These are phyloP conservation scores for Agrotis ipsilon DNA, from an alignment of 2,888 invertebrate genomes.

Conservation along the genomic window DNA sequence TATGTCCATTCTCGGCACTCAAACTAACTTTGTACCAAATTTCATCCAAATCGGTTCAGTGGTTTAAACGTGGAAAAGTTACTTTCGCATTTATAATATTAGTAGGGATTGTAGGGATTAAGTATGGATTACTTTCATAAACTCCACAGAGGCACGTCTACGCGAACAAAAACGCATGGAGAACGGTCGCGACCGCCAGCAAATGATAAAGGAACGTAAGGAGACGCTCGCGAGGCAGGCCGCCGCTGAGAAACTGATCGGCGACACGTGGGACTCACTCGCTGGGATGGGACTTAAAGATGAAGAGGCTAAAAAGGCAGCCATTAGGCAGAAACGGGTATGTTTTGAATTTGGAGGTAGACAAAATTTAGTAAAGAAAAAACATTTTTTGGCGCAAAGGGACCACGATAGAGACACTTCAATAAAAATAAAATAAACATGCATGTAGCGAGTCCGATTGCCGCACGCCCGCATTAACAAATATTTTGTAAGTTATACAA, in stretches of 20 bases:
- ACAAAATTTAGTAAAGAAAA: background rate
- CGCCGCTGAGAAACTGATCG: conserved; percentile 69
- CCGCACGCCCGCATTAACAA: too few relatives aligned
- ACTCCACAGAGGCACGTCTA: conserved; percentile 57
- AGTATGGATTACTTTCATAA: background rate
- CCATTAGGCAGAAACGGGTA: conserved; percentile 79
- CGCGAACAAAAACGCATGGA: conserved; percentile 69
- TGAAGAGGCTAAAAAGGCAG: conserved; percentile 68
- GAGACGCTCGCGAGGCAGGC: conserved; percentile 62
- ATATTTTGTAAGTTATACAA: too few relatives aligned
- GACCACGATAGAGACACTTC: too few relatives aligned
- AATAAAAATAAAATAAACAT: too few relatives aligned
- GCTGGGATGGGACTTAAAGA: conserved; percentile 74
- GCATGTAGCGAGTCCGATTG: too few relatives aligned
- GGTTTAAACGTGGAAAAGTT: too few relatives aligned
- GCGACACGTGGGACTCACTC: conserved; percentile 81
- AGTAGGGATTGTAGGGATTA: too few relatives aligned
- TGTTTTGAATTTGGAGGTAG: background rate
- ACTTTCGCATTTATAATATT: too few relatives aligned
- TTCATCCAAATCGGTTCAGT: too few relatives aligned
- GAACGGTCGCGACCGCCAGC: conserved; percentile 69
- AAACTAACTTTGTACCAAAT: too few relatives aligned
- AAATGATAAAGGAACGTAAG: conserved; percentile 73
- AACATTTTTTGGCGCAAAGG: too few relatives aligned
- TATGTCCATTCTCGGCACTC: too few relatives aligned